phyloP scores from a whole-genome alignment of 2,113 vertebrate species.

The Chiloscyllium plagiosum region DNA sequence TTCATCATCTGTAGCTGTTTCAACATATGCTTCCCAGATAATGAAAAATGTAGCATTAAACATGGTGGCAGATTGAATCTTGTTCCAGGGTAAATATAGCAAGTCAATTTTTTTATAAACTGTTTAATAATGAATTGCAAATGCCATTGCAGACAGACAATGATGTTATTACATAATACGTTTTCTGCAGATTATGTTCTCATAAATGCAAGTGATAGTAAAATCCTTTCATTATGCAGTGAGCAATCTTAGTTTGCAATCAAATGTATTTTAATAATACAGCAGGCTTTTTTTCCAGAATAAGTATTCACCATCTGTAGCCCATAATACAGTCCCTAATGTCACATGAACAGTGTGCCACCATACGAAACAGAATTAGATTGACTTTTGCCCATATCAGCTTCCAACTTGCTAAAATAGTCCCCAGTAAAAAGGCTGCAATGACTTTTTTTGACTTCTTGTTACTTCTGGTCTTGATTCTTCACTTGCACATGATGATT shows the following conservation, averaged over 20 bases:
- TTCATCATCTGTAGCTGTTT: constrained; percentile 80
- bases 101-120: constrained; percentile 74
- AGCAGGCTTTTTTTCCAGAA: constrained; percentile 29
- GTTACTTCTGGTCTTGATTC: neutral
- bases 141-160: constrained; percentile 70
- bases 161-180: constrained; percentile 80
- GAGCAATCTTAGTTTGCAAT: constrained; percentile 63
- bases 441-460: neutral
- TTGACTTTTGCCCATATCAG: neutral
- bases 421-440: neutral
- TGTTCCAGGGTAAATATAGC: constrained; percentile 80
- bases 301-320: constrained; percentile 38
- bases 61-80: constrained; percentile 86
- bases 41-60: constrained; percentile 92
- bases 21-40: constrained; percentile 89
- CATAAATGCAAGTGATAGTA: constrained; percentile 71
- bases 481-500: neutral
- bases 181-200: constrained; percentile 59
- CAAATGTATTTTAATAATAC: constrained; percentile 50
- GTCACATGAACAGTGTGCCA: constrained; percentile 14
- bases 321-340: constrained; percentile 34
- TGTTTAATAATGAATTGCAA: constrained; percentile 83
- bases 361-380: neutral
- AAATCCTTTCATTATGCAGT: constrained; percentile 73
- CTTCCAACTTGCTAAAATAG: neutral